These are phyloP conservation scores for Suricata suricatta DNA, from an alignment of 2,113 vertebrate genomes.

Conservation along the genomic window DNA sequence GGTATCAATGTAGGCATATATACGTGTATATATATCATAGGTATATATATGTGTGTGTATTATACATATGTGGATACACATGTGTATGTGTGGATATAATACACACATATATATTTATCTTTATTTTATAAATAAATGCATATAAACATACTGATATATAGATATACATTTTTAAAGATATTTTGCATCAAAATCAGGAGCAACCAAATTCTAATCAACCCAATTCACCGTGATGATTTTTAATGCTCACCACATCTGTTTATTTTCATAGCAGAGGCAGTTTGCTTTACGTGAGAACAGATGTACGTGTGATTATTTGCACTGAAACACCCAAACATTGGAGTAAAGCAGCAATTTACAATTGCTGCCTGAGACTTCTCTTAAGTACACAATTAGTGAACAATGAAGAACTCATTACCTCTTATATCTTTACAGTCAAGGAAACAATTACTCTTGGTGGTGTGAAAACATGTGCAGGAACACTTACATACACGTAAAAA, in stretches of 20 bases:
- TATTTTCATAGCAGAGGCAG: constrained; percentile 84
- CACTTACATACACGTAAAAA: constrained; percentile 43
- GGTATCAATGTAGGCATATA: background rate
- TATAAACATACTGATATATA: background rate
- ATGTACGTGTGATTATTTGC: constrained; percentile 86
- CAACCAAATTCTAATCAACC: constrained; percentile 75
- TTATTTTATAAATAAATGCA: background rate
- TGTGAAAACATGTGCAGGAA: constrained; percentile 59
- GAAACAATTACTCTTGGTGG: constrained; percentile 81
- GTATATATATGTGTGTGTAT: background rate
- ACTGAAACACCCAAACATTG: constrained; percentile 82
- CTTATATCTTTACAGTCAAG: constrained; percentile 81
- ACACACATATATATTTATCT: background rate
- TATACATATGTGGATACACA: too few species aligned
- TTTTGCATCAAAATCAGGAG: constrained; percentile 52
- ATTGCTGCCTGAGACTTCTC: constrained; percentile 80
- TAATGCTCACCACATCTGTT: constrained; percentile 80
- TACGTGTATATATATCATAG: background rate
- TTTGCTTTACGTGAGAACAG: constrained; percentile 85
- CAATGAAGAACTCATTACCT: constrained; percentile 85
- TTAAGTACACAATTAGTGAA: constrained; percentile 86
- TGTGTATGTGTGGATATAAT: too few species aligned
- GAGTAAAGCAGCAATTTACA: constrained; percentile 84
- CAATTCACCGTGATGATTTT: constrained; percentile 78
- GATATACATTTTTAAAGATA: constrained; percentile 17